Conservation (phyloP, 2,888 invertebrate genomes). For the Aphrophora alni region DNA sequence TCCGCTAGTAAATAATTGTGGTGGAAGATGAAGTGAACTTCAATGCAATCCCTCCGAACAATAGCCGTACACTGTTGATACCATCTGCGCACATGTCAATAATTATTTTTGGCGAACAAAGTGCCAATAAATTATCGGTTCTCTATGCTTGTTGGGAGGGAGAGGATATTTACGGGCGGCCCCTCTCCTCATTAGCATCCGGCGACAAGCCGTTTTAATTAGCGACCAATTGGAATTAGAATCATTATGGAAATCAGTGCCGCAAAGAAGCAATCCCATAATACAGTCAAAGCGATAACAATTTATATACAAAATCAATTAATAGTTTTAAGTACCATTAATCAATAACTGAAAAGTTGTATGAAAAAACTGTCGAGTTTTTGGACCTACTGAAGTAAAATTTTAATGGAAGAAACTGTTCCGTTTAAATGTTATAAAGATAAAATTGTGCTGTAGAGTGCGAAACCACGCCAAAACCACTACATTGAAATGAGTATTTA, state of each 20-base stretch:
- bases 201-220: conserved; percentile 39
- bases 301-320: neutral
- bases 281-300: neutral
- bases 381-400: neutral
- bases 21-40: too few relatives aligned
- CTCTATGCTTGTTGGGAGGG: neutral
- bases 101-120: conserved; percentile 6
- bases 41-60: neutral
- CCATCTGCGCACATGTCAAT: neutral
- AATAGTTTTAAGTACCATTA: too few relatives aligned
- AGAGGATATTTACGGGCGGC: conserved; percentile 24
- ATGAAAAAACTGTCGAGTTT: too few relatives aligned
- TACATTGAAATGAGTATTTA: too few relatives aligned
- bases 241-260: conserved; percentile 38
- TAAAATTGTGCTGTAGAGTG: too few relatives aligned
- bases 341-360: too few relatives aligned
- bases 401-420: neutral
- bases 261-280: conserved; percentile 29
- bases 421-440: too few relatives aligned
- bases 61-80: neutral
- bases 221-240: conserved; percentile 39
- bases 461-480: too few relatives aligned
- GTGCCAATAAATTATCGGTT: neutral
- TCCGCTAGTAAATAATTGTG: neutral
- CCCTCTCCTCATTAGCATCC: conserved; percentile 34